phyloP scores from a whole-genome alignment of 2,888 invertebrate species.

The Himalopsyche tibetana region DNA sequence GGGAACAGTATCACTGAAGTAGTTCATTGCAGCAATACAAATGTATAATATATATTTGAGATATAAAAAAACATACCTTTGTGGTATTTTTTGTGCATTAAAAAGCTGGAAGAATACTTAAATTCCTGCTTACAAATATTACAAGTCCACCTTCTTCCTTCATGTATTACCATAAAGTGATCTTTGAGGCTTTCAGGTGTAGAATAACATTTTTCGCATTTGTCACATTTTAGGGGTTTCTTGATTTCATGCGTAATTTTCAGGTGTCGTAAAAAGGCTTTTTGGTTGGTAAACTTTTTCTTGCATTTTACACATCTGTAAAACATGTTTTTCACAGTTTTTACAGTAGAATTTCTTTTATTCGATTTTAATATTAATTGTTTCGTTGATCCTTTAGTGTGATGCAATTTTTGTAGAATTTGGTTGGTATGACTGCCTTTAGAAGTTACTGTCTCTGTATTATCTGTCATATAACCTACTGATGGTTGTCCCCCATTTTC shows the following conservation, averaged over 20 bases:
- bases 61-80: background rate
- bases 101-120: slow-evolving; percentile 14
- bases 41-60: no score
- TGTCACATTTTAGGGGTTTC: background rate
- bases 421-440: no score
- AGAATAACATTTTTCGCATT: slow-evolving; percentile 4
- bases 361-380: background rate
- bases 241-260: background rate
- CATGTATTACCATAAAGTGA: slow-evolving; percentile 13
- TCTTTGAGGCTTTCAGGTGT: background rate
- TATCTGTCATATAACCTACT: background rate
- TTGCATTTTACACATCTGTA: background rate
- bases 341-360: background rate
- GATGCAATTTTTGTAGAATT: background rate
- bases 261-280: background rate
- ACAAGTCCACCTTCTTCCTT: background rate
- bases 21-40: no score
- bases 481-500: background rate
- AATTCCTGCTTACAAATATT: slow-evolving; percentile 2
- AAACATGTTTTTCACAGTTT: no score
- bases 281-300: slow-evolving; percentile 3
- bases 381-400: background rate
- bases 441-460: background rate
- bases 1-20: no score
- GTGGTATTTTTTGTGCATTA: slow-evolving; percentile 22